A percentile compares a stretch with the other conserved stretches of the same genome.
phyloP scores from a whole-genome alignment of 1,140 invertebrate species.

The Ditylenchus dipsaci region DNA sequence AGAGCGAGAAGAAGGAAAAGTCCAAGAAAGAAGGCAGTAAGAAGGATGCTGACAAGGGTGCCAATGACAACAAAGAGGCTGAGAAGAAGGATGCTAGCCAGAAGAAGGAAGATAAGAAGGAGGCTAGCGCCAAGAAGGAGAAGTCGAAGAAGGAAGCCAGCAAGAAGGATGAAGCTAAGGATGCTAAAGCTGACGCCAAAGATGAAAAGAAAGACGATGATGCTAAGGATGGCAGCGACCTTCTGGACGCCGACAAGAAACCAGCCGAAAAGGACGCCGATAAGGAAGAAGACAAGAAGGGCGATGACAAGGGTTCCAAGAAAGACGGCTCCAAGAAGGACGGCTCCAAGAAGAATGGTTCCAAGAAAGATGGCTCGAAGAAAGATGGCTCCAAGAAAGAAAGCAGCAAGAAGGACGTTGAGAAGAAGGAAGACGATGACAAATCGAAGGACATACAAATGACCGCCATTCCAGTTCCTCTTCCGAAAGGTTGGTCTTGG shows the following conservation, averaged over 20 bases:
- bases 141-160: too few species aligned
- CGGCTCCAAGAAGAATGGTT: conserved; percentile 8
- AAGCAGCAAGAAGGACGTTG: neutral
- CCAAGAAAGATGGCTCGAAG: conserved; percentile 10
- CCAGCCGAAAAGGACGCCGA: neutral
- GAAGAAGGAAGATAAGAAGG: conserved; percentile 32
- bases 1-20: conserved; percentile 25
- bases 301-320: neutral
- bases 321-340: conserved; percentile 7
- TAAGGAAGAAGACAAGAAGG: conserved; percentile 13
- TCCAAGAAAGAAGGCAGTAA: conserved; percentile 23
- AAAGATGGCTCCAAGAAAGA: conserved; percentile 11
- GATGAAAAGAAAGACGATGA: too few species aligned
- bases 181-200: neutral
- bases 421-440: neutral
- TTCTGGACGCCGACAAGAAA: too few species aligned
- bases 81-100: conserved; percentile 7
- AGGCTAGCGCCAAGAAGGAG: conserved; percentile 1
- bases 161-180: neutral
- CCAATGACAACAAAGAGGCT: conserved; percentile 4
- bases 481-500: neutral
- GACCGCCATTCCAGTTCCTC: neutral
- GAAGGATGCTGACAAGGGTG: conserved; percentile 20
- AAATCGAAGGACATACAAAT: conserved; percentile 7
- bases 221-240: too few species aligned